These are phyloP conservation scores for Vicugna pacos DNA, from an alignment of 2,113 vertebrate species.

Conservation along the genomic window DNA sequence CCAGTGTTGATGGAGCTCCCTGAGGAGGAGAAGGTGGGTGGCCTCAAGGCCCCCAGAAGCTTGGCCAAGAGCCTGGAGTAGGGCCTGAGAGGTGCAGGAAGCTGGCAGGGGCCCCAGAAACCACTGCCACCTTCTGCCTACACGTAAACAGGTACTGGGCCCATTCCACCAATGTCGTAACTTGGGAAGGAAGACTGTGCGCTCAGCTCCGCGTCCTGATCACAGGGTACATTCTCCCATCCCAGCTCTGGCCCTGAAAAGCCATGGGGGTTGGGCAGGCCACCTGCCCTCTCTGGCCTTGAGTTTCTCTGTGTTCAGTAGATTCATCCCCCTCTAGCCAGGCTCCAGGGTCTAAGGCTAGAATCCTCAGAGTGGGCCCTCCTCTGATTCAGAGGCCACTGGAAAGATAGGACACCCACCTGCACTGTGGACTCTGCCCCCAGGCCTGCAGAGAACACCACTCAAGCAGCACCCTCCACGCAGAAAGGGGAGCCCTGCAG, in stretches of 20 bases:
- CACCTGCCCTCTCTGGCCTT: neutral
- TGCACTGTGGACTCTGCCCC: neutral
- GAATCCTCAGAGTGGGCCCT: neutral
- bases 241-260: neutral
- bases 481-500: neutral
- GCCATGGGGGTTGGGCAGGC: neutral
- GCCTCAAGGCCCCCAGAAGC: neutral
- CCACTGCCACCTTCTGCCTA: rapidly evolving
- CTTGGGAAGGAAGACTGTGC: neutral
- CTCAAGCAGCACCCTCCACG: neutral
- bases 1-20: neutral
- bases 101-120: neutral
- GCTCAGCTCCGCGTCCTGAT: neutral
- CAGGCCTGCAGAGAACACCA: neutral
- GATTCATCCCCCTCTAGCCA: neutral
- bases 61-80: neutral
- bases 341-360: neutral
- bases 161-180: neutral
- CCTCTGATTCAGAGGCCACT: neutral
- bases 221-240: neutral
- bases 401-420: neutral
- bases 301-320: neutral
- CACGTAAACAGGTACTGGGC: neutral
- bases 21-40: neutral
- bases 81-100: neutral